Base-by-base conservation (phyloP, 2,797 vertebrate genomes). In the Lithobates sylvaticus region DNA sequence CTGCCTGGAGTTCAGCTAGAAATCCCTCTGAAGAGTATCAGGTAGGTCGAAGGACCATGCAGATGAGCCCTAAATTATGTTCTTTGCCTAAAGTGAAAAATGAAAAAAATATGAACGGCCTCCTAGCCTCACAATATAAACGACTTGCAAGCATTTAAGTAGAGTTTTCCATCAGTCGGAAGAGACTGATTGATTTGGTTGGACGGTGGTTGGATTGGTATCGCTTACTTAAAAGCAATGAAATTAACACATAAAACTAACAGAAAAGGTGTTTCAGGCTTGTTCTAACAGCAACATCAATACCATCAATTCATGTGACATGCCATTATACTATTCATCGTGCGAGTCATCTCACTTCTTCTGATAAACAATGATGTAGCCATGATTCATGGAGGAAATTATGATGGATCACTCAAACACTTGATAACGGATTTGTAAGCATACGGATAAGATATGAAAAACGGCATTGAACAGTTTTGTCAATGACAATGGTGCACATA, bases 361-460 rank as follows among this genome's bases (percentile, higher is more conserved):
- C 84, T 81, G 47, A 78, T 86, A 86, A 81, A 86, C 84, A 86
- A 86, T 81, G 77, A 85, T 85, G 84, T 29, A 85, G 84, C 64
- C 78, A 81, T 81, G 84, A 86, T 86, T 81, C 84, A 81, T 70
- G 64, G 65, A 76, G 84, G 72, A 81, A 86, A 86, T 86, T 79
- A 81, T 86, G 84, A 86, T 76, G 72, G 84, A 86, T 85, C 29
- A 15, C 71, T 54, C 70, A 81, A 74, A 75, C 71, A 65, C 74
- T 77, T 84, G 82, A 84, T 84, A 84, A 84, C 58, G 77, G 70
- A 70, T 81, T 81, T 81, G 71, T 81, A 81, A 81, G 84, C 64
- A 81, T 81, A 86, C 75, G 44, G 84, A 81, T 76, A 81, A 76
- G 58, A 68, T 39, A 75, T 68, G 32, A 80, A 68, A 85, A 65